These are phyloP conservation scores for Mactra quadrangularis DNA, from an alignment of 1,140 invertebrate genomes.

Conservation along the genomic window DNA sequence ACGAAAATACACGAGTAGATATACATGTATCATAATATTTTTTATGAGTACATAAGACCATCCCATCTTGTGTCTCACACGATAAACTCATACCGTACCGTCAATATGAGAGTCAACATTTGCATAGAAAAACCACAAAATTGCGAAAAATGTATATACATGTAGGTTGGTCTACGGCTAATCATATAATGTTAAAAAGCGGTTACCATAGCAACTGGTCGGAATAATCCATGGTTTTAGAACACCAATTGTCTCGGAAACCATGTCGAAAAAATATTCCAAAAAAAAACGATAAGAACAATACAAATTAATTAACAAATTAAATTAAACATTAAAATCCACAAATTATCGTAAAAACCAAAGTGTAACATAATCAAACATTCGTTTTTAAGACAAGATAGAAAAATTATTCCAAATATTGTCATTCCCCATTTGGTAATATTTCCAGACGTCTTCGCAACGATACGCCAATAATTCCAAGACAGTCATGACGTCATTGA, in stretches of 20 bases:
- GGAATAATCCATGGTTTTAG: conserved; percentile 55
- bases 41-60: too few relatives aligned
- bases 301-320: too few relatives aligned
- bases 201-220: conserved; percentile 37
- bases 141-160: too few relatives aligned
- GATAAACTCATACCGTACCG: too few relatives aligned
- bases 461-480: conserved; percentile 31
- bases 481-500: conserved; percentile 17
- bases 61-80: too few relatives aligned
- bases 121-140: too few relatives aligned
- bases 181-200: conserved; percentile 20
- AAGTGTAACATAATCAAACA: too few relatives aligned
- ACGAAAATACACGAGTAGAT: too few relatives aligned
- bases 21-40: too few relatives aligned
- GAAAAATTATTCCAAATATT: not conserved
- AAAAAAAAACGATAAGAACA: not conserved
- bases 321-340: too few relatives aligned
- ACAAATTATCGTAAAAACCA: too few relatives aligned
- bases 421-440: not conserved
- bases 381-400: conserved; percentile 34
- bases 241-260: conserved; percentile 43
- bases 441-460: not conserved
- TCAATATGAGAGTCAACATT: too few relatives aligned
- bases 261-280: conserved; percentile 13
- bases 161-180: not conserved